Evolutionary conservation across 2,888 invertebrate genomes (phyloP), one percentile per base, ranked within the genome.

Genomic region (Biston stratarius): DNA sequence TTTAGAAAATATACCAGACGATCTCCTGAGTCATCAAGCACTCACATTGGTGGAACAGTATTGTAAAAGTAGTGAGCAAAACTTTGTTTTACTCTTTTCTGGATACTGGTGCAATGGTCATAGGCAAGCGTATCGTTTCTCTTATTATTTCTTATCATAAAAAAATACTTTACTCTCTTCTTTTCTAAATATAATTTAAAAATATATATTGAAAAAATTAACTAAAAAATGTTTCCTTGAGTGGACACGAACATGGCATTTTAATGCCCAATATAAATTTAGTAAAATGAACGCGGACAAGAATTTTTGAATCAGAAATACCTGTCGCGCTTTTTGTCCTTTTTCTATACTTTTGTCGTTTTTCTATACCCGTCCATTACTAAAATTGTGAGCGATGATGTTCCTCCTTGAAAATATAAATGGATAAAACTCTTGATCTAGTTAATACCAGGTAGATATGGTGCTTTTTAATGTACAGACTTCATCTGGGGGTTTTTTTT

Each of bases 231-330:
- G 49, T 51, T 7, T 51, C 38, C 52, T 5, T 10, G 38, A 15
- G 15, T 36, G 10, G 10, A 53, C 38, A n/a, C 8, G 36, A 53
- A 15, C 10, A 38, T 36, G 52, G 42, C 12, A 55, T 15, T 40
- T 42, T 42, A 15, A 55, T 56, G n/a, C 34, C n/a, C 14, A 38
- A 38, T 24, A 33, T 47, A 64, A 64, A 51, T 64, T 64, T 58
- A 58, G 44, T 52, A 64, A 52, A 52, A 52, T 24, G 58, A 36
- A 47, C 45, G 44, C 33, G 8, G 38, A 58, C 36, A 64, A 58
- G 58, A 63, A 63, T 58, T 58, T 61, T 52, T 58, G 52, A 64
- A 45, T 52, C n/a, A 52, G 38, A 47, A 64, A 64, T 64, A 11
- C 64, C 45, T 56, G 45, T 24, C 52, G 45, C 14, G 12, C 52